Conservation (phyloP, 2,888 invertebrate species). For the Pteria penguin region DNA sequence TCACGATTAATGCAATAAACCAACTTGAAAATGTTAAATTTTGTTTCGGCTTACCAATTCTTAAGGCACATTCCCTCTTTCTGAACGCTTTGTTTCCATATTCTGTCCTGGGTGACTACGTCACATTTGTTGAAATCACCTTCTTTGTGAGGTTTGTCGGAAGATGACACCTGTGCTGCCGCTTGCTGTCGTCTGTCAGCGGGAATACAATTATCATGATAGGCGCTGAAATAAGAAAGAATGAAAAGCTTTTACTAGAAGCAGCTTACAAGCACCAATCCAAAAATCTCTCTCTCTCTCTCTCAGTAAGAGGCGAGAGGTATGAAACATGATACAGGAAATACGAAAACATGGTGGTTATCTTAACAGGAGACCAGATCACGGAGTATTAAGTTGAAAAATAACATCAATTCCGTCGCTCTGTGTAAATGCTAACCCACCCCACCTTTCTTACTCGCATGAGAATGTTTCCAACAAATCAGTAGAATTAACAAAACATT, state of each 20-base stretch:
- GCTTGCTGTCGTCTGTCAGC: constrained; percentile 47
- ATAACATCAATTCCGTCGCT: too few species aligned
- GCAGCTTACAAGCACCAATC: background rate
- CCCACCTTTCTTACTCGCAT: too few species aligned
- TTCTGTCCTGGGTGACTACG: constrained; percentile 69
- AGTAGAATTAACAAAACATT: too few species aligned
- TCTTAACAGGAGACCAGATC: too few species aligned
- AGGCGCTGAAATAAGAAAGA: constrained; percentile 54
- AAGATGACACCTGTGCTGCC: constrained; percentile 15
- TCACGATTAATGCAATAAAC: background rate
- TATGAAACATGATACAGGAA: too few species aligned
- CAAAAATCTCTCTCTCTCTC: background rate
- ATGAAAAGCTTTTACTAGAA: background rate
- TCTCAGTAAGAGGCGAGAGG: too few species aligned
- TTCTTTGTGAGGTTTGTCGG: constrained; percentile 41
- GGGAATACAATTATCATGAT: constrained; percentile 71
- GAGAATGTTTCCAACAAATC: too few species aligned
- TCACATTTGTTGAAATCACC: constrained; percentile 68
- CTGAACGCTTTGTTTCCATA: constrained; percentile 74
- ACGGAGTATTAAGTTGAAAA: too few species aligned
- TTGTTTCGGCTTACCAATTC: constrained; percentile 66
- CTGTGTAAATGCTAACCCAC: too few species aligned
- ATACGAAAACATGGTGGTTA: too few species aligned
- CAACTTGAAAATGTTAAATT: background rate
- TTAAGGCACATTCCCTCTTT: constrained; percentile 68